Base-by-base conservation (phyloP, 1,140 invertebrate genomes). In the Pseudomyrmex concolor region DNA sequence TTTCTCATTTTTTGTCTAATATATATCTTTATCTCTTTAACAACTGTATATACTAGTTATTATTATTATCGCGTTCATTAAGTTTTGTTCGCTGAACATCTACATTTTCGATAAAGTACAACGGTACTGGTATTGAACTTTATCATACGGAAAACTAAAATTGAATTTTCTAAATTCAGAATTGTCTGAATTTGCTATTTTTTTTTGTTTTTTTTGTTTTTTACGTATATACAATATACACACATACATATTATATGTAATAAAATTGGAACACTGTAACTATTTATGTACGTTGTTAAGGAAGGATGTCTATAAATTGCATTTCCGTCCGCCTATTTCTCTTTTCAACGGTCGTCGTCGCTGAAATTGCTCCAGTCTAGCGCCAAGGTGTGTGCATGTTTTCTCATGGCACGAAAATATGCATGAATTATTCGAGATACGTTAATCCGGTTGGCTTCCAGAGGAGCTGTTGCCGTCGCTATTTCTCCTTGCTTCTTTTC, bases 381-480 rank as follows among this genome's bases (percentile, higher is more conserved):
- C 73, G 55, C 8, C 22, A 48, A 64, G 68, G 13, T 60, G 50
- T 54, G 13, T 22, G 12, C 68, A 43, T 68, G 55, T 50, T 63
- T 43, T 45, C 48, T 25, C 59, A 45, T 55, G 64, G 19, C 59
- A 63, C 71, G 70, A 70, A 54, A 85, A 70, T 88, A 84, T 84
- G 84, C 84, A 91, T 88, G 86, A 91, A 90, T 90, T 91, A 91
- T 90, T 90, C 89, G 88, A 89, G 87, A 90, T 89, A 85, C 90
- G 85, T 90, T 91, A 92, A 92, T 91, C 89, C 76, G 83, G 85
- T 90, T 92, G 89, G 89, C 84, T 91, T 90, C 87, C 73, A 72
- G 67, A 84, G 76, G 66, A 90, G 77, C 81, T 64, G 74, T 60
- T 77, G 34, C 80, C 83, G 73, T 13, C 50, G 51, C 70, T 45